A percentile compares a stretch with the other conserved stretches of the same genome.
Evolutionary conservation across 2,888 invertebrate species (phyloP).

Genomic region (Marronus borbonicus): DNA sequence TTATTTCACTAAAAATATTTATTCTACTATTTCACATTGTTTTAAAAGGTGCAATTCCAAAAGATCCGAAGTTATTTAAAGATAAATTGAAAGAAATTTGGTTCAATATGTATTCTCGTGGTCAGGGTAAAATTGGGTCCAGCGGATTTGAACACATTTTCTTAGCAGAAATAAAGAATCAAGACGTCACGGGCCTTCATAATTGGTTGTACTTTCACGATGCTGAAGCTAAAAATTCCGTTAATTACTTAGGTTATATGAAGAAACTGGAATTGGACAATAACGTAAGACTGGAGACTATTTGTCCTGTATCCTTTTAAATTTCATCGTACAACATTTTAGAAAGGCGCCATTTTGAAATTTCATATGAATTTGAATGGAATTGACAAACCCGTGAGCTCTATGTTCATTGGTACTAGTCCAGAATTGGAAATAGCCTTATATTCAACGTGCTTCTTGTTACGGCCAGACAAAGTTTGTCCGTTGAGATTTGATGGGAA

Average conservation of each 20-base stretch:
- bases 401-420: conserved; percentile 87
- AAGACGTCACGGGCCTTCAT: conserved; percentile 87
- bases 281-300: conserved; percentile 73
- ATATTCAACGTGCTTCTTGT: conserved; percentile 89
- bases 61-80: conserved; percentile 80
- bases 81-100: conserved; percentile 82
- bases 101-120: conserved; percentile 88
- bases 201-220: conserved; percentile 91
- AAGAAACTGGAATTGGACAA: conserved; percentile 79
- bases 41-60: conserved; percentile 74
- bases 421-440: conserved; percentile 94
- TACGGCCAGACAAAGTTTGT: conserved; percentile 83
- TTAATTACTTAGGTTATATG: conserved; percentile 86
- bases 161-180: conserved; percentile 87
- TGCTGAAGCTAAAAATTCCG: conserved; percentile 80
- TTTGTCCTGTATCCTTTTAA: conserved; percentile 13
- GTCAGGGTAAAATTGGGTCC: conserved; percentile 85
- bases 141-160: conserved; percentile 96
- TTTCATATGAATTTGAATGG: conserved; percentile 81
- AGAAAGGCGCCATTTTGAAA: conserved; percentile 86
- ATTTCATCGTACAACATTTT: conserved; percentile 63
- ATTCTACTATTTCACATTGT: neutral
- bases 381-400: conserved; percentile 83
- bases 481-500: conserved; percentile 82
- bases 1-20: conserved; percentile 40